Base-by-base conservation (phyloP, 2,113 vertebrate species). In the Peromyscus leucopus region DNA sequence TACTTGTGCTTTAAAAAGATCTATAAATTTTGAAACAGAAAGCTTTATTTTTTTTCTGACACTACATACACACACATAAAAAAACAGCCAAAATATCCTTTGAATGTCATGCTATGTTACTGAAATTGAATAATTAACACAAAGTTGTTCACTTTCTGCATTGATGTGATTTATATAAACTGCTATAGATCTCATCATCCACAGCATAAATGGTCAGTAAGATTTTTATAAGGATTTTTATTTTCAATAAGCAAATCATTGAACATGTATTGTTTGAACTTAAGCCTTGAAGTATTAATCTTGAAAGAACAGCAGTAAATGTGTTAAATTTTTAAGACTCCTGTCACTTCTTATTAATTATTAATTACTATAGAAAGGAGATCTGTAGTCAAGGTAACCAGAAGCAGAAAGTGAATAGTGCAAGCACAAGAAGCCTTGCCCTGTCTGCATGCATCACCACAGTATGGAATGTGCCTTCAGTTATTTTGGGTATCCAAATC, bases 301-400 rank as follows among this genome's bases (percentile, higher is more conserved):
- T 91, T 79, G 67, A 78, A 97, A 72, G 17, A 74, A 6, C 75
- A 33, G n/a, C 65, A 83, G 16, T 89, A 16, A 65, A 91, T 74
- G 11, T 69, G 42, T 69, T 93, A 57, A 65, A 57, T 26, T 67
- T 93, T 93, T 91, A 78, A 92, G 17, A 93, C 2, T 86, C 39
- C 63, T 93, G 48, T 69, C 78, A 87, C 39, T 97, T 94, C 39
- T 78, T 21, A 63, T 94, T 91, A 91, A 55, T 31, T 84, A 59
- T 71, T 92, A 94, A 59, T 85, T 51, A 79, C 83, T 79, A 39
- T 9, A 89, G 42, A 46, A 63, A 85, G 16, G 86, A 82, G 65
- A 76, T 65, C 55, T 93, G 82, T 78, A 85, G 48, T 71, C 65
- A 94, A 93, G 89, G 11, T 75, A 91, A 94, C 93, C 65, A 88